Evolutionary conservation across 2,888 invertebrate genomes (phyloP), one percentile per base, ranked within the genome.

Genomic region (Phengaris arion): DNA sequence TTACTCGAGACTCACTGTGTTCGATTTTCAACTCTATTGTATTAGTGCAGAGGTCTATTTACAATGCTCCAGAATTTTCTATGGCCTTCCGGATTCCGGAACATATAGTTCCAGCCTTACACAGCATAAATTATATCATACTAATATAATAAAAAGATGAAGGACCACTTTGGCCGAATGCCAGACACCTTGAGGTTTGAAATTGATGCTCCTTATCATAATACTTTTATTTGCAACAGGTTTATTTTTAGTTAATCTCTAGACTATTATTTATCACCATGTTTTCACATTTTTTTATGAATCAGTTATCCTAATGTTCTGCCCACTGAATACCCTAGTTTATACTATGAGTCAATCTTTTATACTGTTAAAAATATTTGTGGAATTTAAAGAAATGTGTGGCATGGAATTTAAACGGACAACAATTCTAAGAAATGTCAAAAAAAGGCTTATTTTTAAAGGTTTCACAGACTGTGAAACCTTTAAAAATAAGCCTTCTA

Each of bases 131-230:
- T 35, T 51, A 59, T 46, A 54, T 57, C 35, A 46, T 74, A 68
- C 59, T 52, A 68, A 75, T 59, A 46, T 55, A 54, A 15, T 54
- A 22, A 69, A 22, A 75, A 75, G 75, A 59, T 74, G 76, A 74
- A 78, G 64, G 75, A 79, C 79, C 79, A 78, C 77, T 74, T 79
- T 83, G 83, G 83, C 82, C 46, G 7, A 64, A 13, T 72, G 80
- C 83, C 83, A 84, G 80, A 78, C 77, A 81, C 79, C 82, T 80
- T 54, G 72, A 10, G 72, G 13, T 54, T 77, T 78, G 72, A 76
- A 75, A 79, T 78, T 79, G 77, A 78, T 78, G 78, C 68, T 78
- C 68, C 77, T 79, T 78, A 81, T 79, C 77, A 78, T 75, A 79
- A 79, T 76, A 80, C 77, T 80, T 78, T 79, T 79, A 77, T 77